Percentiles rank a stretch among this genome's conserved stretches.
phyloP scores from a whole-genome alignment of 1,140 invertebrate genomes.

The Philaenus spumarius region DNA sequence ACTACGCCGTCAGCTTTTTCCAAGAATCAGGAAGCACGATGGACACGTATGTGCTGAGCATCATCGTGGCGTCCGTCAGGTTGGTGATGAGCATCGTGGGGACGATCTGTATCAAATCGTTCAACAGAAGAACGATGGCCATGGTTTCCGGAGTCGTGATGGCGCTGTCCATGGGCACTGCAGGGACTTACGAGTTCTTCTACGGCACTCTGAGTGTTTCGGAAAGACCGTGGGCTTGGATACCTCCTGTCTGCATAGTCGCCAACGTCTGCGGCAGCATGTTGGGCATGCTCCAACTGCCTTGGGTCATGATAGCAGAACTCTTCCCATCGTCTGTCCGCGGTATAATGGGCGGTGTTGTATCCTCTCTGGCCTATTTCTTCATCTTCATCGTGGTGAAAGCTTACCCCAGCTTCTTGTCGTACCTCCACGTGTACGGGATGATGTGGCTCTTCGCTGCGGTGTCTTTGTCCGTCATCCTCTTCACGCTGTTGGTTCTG shows the following conservation, averaged over 20 bases:
- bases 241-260: slow-evolving; percentile 56
- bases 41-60: slow-evolving; percentile 60
- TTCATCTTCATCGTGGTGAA: slow-evolving; percentile 64
- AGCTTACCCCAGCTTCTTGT: slow-evolving; percentile 46
- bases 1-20: slow-evolving; percentile 65
- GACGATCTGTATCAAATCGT: slow-evolving; percentile 59
- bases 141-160: slow-evolving; percentile 56
- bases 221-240: slow-evolving; percentile 42
- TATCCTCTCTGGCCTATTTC: slow-evolving; percentile 60
- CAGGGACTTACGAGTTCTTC: slow-evolving; percentile 42
- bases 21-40: slow-evolving; percentile 56
- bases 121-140: slow-evolving; percentile 58
- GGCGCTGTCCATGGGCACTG: slow-evolving; percentile 47
- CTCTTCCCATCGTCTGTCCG: slow-evolving; percentile 60
- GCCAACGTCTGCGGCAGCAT: slow-evolving; percentile 63
- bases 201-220: slow-evolving; percentile 38
- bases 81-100: slow-evolving; percentile 59
- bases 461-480: slow-evolving; percentile 54
- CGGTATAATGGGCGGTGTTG: slow-evolving; percentile 58
- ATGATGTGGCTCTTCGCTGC: slow-evolving; percentile 68
- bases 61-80: slow-evolving; percentile 63
- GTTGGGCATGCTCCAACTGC: slow-evolving; percentile 63
- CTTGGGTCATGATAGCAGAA: slow-evolving; percentile 69
- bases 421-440: slow-evolving; percentile 30
- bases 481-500: slow-evolving; percentile 59